Evolutionary conservation across 1,140 invertebrate genomes (phyloP), one percentile per base, ranked within the genome.

Genomic region (Habropoda laboriosa): DNA sequence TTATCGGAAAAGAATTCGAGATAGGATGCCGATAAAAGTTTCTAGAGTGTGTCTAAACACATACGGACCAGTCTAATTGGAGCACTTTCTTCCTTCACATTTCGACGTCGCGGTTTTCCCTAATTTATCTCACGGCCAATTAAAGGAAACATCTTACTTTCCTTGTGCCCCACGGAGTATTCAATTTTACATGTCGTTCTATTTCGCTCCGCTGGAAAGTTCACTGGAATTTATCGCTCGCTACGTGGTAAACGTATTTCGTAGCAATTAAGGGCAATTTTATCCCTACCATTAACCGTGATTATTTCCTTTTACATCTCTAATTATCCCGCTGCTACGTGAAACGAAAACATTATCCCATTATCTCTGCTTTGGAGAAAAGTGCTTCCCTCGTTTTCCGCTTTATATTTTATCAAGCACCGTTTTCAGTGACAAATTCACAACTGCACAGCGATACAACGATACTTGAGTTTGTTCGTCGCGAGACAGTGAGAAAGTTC

Each of bases 401-500:
- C n/a, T n/a, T n/a, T n/a, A n/a, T n/a, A n/a, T n/a, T n/a, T n/a
- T n/a, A n/a, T n/a, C n/a, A n/a, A n/a, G n/a, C n/a, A n/a, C n/a
- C n/a, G n/a, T n/a, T n/a, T n/a, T n/a, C n/a, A n/a, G n/a, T n/a
- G n/a, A n/a, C n/a, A n/a, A n/a, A n/a, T 49, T 49, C 16, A 49
- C 47, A 49, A 49, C n/a, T 21, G 47, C 47, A 18, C n/a, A n/a
- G n/a, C n/a, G n/a, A n/a, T n/a, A n/a, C n/a, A n/a, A n/a, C n/a
- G n/a, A n/a, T n/a, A n/a, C n/a, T n/a, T n/a, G n/a, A 67, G 16
- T 58, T n/a, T 8, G 38, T 40, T 38, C 51, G 13, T 13, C 24
- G 27, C 57, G 58, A 80, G 74, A 83, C 70, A 27, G 76, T 91
- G 90, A 89, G 92, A 92, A 92, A 93, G 91, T 92, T 87, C 49